Base-by-base conservation (phyloP, 2,888 invertebrate genomes). In the Mythimna loreyi region DNA sequence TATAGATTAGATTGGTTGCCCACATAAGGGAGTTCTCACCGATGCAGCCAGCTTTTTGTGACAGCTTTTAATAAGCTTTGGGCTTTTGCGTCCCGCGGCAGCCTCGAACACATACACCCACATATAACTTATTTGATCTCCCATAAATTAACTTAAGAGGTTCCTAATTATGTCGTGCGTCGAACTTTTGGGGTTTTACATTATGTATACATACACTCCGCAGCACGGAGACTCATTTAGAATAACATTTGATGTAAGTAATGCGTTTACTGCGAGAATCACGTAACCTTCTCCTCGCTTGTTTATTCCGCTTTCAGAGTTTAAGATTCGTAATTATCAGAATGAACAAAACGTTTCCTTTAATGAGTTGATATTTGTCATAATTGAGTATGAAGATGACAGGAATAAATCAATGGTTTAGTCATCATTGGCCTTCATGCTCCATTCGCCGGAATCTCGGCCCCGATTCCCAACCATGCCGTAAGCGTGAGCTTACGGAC, bases 51-150 rank as follows among this genome's bases (percentile, higher is more conserved):
- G 90, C 90, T 92, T 93, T 94, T 93, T 93, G 91, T 90, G 92
- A 91, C 91, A 90, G 89, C 86, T 88, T 92, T 91, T 94, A 93
- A 94, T 94, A 92, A 93, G 93, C 92, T 94, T 81, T 86, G 94
- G 92, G 94, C 90, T 89, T 93, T 88, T 80, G 93, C 86, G 92
- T 58, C 79, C 76, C 88, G 82, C 76, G 78, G 78, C 82, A 80
- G 84, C 85, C 87, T 84, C 83, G 78, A 88, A 89, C 56, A 60
- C 59, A 55, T 19, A 65, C 67, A 25, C 3, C n/a, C 66, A 36
- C 33, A 86, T 80, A 88, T 89, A 91, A 91, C 86, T 83, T 85
- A 87, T 87, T 86, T 86, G 87, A 88, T 86, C 81, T 85, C 77
- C 72, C 75, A 84, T 85, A 86, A 85, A 87, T 86, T 85, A 82